Percentiles rank a stretch among this genome's conserved stretches.
phyloP scores from a whole-genome alignment of 2,888 invertebrate species.

The Tetrapedia diversipes region DNA sequence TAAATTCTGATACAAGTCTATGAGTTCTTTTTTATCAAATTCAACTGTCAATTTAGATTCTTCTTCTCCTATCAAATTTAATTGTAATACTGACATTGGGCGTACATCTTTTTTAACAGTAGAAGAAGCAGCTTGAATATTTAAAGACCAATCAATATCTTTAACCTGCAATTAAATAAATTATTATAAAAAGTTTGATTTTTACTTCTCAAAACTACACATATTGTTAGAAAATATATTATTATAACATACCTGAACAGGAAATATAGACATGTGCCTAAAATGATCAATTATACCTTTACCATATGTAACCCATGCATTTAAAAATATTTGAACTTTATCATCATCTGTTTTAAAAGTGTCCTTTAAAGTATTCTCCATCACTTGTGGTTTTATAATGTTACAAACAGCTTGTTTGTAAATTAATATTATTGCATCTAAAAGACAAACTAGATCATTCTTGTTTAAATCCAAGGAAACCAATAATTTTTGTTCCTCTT shows the following conservation, averaged over 20 bases:
- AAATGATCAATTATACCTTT: conserved; percentile 75
- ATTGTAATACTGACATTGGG: conserved; percentile 75
- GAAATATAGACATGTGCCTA: conserved; percentile 76
- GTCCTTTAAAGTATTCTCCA: conserved; percentile 74
- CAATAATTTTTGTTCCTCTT: conserved; percentile 76
- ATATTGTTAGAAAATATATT: neutral
- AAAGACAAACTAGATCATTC: conserved; percentile 68
- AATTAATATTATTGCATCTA: conserved; percentile 73
- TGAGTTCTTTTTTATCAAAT: conserved; percentile 74
- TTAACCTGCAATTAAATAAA: conserved; percentile 65
- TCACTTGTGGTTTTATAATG: conserved; percentile 69
- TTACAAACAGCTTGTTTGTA: conserved; percentile 75
- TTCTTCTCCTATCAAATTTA: conserved; percentile 71
- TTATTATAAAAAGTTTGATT: neutral
- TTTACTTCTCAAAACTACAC: neutral
- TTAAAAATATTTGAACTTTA: conserved; percentile 73
- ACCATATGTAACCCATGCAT: conserved; percentile 76
- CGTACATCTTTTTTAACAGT: conserved; percentile 72
- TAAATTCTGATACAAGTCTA: conserved; percentile 74
- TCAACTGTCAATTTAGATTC: conserved; percentile 74
- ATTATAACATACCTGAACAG: conserved; percentile 71
- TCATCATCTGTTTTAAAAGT: conserved; percentile 72
- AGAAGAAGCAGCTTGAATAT: conserved; percentile 77
- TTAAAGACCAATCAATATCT: conserved; percentile 77
- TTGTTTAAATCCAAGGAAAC: conserved; percentile 73